Evolutionary conservation across 2,888 invertebrate genomes (phyloP).

Genomic region (Uloborus plumipes): DNA sequence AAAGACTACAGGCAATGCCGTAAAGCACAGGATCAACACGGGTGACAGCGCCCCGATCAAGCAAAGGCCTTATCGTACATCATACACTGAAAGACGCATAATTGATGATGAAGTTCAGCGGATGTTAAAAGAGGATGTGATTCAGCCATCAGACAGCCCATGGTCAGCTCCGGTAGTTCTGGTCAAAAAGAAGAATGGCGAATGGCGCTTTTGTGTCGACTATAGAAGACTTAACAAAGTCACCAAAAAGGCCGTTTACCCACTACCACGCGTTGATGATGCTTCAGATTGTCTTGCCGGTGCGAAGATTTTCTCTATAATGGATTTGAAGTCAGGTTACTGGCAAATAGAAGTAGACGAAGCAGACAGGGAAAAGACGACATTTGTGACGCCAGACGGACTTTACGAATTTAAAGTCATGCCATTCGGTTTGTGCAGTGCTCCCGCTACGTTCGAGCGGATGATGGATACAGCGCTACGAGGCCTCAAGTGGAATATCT

Average conservation of each 20-base stretch:
- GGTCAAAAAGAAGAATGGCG: not conserved
- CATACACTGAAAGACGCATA: not conserved
- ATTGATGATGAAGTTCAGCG: conserved; percentile 10
- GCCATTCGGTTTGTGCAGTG: conserved; percentile 67
- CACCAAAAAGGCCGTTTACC: conserved; percentile 3
- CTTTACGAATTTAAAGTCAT: conserved; percentile 59
- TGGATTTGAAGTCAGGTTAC: conserved; percentile 16
- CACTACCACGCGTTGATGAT: conserved; percentile 15
- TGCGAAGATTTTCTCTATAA: conserved; percentile 14
- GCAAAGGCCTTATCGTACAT: not conserved
- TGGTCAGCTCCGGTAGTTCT: conserved; percentile 2
- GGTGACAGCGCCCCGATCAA: conserved; percentile 9
- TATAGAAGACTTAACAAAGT: conserved; percentile 9
- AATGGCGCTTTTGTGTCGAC: not conserved
- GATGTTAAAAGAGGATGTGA: conserved; percentile 11
- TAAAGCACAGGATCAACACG: conserved; percentile 1
- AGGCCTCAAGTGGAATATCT: conserved; percentile 46
- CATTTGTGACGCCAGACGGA: conserved; percentile 60
- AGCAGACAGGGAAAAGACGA: conserved; percentile 62
- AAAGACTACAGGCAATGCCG: not conserved
- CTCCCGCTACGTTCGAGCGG: conserved; percentile 66
- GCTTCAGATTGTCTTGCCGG: conserved; percentile 4
- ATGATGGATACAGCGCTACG: conserved; percentile 66
- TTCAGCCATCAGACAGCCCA: conserved; percentile 3
- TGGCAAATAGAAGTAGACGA: conserved; percentile 13